Conservation (phyloP, 2,888 invertebrate species). For the Drosophila basisetae region DNA sequence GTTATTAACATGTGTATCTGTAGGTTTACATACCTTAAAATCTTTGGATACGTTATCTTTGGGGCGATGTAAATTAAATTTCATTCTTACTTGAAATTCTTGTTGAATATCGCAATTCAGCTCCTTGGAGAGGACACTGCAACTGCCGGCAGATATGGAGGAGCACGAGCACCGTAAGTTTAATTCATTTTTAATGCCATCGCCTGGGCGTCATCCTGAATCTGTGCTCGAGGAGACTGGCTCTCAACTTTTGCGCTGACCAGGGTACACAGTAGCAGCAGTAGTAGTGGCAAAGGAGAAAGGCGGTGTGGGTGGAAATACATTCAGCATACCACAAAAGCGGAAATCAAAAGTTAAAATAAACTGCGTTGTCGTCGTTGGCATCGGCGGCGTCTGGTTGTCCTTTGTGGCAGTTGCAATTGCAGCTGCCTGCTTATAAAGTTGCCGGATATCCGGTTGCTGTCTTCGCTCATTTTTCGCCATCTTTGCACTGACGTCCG, state of each 20-base stretch:
- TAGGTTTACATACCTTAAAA: not conserved
- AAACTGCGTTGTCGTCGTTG: slow-evolving; percentile 65
- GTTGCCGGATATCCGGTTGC: slow-evolving; percentile 82
- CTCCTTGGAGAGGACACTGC: slow-evolving; percentile 13
- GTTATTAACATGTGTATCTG: too few relatives aligned
- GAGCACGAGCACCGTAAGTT: slow-evolving; percentile 35
- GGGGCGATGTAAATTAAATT: slow-evolving; percentile 41
- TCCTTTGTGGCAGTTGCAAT: slow-evolving; percentile 50
- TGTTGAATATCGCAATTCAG: slow-evolving; percentile 22
- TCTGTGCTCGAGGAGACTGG: slow-evolving; percentile 35
- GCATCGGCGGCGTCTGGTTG: slow-evolving; percentile 46
- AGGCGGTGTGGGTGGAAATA: slow-evolving; percentile 13
- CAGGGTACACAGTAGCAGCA: slow-evolving; percentile 8
- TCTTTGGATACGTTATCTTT: slow-evolving; percentile 1
- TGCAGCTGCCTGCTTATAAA: slow-evolving; percentile 73
- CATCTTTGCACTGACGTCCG: slow-evolving; percentile 49
- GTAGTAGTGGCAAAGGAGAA: not conserved
- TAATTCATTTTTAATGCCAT: slow-evolving; percentile 72
- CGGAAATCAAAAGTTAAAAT: slow-evolving; percentile 79
- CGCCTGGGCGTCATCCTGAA: slow-evolving; percentile 28
- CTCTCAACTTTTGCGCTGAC: slow-evolving; percentile 54
- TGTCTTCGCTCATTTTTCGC: slow-evolving; percentile 82
- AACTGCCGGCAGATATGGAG: slow-evolving; percentile 7
- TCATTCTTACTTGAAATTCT: slow-evolving; percentile 21
- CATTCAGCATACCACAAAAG: slow-evolving; percentile 41